Evolutionary conservation across 2,113 vertebrate genomes (phyloP).

Genomic region (Miniopterus natalensis): DNA sequence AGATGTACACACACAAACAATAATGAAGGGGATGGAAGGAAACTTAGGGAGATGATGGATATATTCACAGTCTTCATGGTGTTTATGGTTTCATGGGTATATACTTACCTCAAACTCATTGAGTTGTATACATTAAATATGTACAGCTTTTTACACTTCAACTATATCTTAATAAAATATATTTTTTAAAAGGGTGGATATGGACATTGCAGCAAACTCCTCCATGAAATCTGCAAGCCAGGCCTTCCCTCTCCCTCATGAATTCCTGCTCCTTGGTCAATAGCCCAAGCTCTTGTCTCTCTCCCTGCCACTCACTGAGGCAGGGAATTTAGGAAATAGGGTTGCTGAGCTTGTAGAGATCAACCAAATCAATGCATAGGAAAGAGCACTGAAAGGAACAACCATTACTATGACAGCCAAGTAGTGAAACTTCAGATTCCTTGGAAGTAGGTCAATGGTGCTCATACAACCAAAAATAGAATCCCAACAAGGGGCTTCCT

Average conservation of each 20-base stretch:
- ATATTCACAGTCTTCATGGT: background rate
- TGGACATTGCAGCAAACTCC: background rate
- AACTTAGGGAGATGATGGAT: background rate
- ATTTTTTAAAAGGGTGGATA: background rate
- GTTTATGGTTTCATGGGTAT: background rate
- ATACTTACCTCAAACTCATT: background rate
- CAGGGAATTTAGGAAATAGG: background rate
- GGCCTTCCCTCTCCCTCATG: fast-evolving
- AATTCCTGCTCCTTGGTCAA: background rate
- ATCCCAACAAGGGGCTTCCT: background rate
- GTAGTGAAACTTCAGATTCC: background rate
- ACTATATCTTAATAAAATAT: background rate
- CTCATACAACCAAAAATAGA: fast-evolving
- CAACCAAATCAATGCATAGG: background rate
- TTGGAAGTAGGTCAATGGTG: background rate
- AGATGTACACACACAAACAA: background rate
- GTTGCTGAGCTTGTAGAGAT: background rate
- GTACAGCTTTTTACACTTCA: background rate
- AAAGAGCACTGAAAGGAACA: background rate
- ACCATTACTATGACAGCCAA: background rate
- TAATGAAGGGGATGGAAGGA: background rate
- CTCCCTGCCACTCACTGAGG: fast-evolving
- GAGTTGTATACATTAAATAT: background rate
- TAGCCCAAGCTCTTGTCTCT: background rate
- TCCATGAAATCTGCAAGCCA: background rate